Percentiles rank a stretch among this genome's conserved stretches.
Conservation (phyloP, 2,888 invertebrate genomes). For the Eupithecia vulgata region DNA sequence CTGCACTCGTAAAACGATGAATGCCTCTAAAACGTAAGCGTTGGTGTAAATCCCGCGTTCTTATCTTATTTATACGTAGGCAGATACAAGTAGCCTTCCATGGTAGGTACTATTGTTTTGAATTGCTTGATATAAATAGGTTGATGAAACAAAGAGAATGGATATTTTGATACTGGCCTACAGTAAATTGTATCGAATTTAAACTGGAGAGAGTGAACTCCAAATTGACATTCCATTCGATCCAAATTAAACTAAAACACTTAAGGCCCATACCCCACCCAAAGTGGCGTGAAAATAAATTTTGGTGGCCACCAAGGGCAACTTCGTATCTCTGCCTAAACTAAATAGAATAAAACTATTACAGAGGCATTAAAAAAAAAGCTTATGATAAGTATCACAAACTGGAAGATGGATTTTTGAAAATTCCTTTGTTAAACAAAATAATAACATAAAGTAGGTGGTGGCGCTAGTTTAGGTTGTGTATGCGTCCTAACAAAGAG, state of each 20-base stretch:
- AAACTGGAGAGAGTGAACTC: not conserved
- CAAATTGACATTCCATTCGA: not conserved
- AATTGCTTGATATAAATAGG: not conserved
- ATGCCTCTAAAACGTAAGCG: not conserved
- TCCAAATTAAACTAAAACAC: not conserved
- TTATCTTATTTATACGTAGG: conserved; percentile 4
- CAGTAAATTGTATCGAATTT: not conserved
- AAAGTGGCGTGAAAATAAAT: no score
- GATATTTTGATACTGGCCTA: not conserved
- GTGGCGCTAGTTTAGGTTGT: no score
- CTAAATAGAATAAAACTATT: no score
- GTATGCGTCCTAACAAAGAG: no score
- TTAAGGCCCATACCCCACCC: no score
- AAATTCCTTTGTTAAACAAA: no score
- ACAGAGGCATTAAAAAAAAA: no score
- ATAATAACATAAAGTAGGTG: no score
- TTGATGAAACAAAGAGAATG: not conserved
- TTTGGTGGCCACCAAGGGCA: no score
- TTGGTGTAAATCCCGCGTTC: not conserved
- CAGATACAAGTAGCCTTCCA: not conserved
- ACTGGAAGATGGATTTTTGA: no score
- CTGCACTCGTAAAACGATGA: conserved; percentile 1
- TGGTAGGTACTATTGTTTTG: not conserved
- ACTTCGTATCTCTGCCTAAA: no score
- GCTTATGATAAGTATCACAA: no score